Conservation (phyloP, 2,113 vertebrate species). For the Leiothrix lutea region DNA sequence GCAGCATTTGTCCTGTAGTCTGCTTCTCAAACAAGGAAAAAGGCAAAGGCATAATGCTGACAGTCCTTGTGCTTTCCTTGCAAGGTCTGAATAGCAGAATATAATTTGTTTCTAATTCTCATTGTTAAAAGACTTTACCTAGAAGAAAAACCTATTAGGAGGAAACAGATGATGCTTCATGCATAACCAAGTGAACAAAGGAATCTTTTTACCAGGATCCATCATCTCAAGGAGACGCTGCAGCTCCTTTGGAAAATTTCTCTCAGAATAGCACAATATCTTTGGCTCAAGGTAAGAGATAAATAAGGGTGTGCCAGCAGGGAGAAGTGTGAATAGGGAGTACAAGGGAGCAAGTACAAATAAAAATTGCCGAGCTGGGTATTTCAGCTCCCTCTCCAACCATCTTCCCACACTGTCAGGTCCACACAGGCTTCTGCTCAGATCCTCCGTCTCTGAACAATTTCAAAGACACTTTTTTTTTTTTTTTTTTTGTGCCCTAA, state of each 20-base stretch:
- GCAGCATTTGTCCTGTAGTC: not conserved
- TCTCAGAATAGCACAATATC: not conserved
- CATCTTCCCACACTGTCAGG: not conserved
- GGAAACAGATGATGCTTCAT: not conserved
- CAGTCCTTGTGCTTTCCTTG: not conserved
- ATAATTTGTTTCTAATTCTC: slow-evolving; percentile 7
- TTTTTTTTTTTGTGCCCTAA: not conserved
- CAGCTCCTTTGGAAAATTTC: not conserved
- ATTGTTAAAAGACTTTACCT: not conserved
- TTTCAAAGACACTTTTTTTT: not conserved
- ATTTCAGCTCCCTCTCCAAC: not conserved
- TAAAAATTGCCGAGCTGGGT: not conserved
- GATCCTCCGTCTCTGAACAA: not conserved
- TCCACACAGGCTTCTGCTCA: not conserved
- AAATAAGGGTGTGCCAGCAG: not conserved
- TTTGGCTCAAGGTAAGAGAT: slow-evolving; percentile 2
- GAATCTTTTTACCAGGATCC: not conserved
- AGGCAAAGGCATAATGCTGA: not conserved
- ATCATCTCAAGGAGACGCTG: not conserved
- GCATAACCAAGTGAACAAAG: not conserved
- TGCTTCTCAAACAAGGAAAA: not conserved
- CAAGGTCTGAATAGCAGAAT: not conserved
- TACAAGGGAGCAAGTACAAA: not conserved
- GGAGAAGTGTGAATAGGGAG: not conserved
- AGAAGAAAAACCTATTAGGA: not conserved